These are phyloP conservation scores for Sinhomidia bicolor DNA, from an alignment of 2,888 invertebrate genomes.

Conservation along the genomic window DNA sequence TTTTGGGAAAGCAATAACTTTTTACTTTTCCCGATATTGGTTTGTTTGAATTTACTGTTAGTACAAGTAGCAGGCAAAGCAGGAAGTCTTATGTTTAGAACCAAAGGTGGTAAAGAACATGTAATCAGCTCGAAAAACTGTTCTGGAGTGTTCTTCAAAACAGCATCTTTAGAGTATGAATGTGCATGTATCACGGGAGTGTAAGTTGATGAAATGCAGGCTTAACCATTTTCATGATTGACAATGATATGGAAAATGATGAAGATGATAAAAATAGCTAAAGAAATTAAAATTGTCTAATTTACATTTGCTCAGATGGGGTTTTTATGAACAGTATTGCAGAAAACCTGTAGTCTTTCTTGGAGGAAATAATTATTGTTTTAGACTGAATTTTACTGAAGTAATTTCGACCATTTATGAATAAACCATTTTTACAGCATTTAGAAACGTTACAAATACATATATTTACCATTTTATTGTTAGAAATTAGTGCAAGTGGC, in stretches of 20 bases:
- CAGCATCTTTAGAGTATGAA: slow-evolving; percentile 50
- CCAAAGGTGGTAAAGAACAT: neutral
- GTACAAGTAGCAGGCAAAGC: neutral
- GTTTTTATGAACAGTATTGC: slow-evolving; percentile 71
- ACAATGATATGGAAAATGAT: neutral
- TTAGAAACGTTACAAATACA: no score
- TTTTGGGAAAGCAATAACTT: no score
- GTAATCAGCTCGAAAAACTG: neutral
- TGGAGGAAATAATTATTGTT: slow-evolving; percentile 72
- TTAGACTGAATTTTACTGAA: slow-evolving; percentile 24
- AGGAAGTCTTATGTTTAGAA: neutral
- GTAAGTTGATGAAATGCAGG: slow-evolving; percentile 30
- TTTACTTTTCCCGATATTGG: no score
- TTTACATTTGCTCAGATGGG: slow-evolving; percentile 67
- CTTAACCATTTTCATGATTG: neutral
- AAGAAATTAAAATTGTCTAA: no score
- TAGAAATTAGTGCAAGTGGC: slow-evolving; percentile 60
- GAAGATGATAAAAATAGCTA: no score
- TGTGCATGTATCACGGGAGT: slow-evolving; percentile 75
- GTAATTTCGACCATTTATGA: no score
- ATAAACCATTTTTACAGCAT: no score
- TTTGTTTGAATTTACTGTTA: neutral
- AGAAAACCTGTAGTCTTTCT: slow-evolving; percentile 61
- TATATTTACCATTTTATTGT: neutral
- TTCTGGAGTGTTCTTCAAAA: neutral